Evolutionary conservation across 2,113 vertebrate genomes (phyloP).

Genomic region (Hystrix brachyura): DNA sequence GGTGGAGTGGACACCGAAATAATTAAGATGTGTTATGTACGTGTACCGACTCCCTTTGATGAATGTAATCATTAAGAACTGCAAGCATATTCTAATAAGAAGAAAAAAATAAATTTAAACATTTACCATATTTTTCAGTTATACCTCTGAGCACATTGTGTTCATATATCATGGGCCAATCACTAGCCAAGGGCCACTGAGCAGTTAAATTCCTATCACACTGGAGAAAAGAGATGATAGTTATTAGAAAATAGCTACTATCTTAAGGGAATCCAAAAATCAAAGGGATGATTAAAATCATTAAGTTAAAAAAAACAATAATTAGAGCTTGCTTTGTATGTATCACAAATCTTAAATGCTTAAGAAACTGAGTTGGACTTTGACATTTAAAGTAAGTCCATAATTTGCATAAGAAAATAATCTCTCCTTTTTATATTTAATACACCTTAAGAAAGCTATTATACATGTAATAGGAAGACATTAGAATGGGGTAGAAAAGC

Average conservation of each 20-base stretch:
- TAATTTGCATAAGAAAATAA: background rate
- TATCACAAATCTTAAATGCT: background rate
- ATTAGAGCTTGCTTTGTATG: background rate
- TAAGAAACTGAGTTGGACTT: background rate
- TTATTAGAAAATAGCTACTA: background rate
- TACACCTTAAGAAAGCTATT: background rate
- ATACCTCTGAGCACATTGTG: background rate
- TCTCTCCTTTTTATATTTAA: background rate
- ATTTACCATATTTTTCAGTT: background rate
- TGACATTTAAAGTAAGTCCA: background rate
- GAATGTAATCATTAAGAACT: background rate
- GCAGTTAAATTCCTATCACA: rapidly evolving
- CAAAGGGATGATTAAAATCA: background rate
- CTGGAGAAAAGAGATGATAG: background rate
- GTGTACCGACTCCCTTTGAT: background rate
- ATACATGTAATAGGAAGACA: background rate
- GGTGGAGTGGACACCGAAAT: background rate
- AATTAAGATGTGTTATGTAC: background rate
- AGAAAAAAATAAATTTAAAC: background rate
- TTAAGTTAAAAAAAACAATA: background rate
- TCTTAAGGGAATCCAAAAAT: background rate
- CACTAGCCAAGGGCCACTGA: too few relatives aligned
- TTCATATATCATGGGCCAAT: background rate
- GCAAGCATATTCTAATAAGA: background rate
- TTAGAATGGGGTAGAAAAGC: background rate